A percentile compares a stretch with the other conserved stretches of the same genome.
Conservation (phyloP, 2,797 vertebrate genomes). For the Molossus molossus region DNA sequence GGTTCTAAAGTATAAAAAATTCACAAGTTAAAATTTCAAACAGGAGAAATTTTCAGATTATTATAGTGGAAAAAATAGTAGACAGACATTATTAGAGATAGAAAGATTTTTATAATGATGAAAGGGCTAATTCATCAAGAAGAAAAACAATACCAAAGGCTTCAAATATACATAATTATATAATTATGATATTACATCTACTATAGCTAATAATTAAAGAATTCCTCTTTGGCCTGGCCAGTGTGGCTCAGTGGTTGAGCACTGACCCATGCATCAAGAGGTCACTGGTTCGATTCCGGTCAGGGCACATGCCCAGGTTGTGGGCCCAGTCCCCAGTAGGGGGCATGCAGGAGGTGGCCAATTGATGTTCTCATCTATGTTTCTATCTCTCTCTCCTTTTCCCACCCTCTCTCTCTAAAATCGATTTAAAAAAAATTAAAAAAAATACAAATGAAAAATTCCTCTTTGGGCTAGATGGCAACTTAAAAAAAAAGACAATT, state of each 20-base stretch:
- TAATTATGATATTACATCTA: background rate
- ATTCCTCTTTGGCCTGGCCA: background rate
- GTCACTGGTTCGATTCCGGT: too few relatives aligned
- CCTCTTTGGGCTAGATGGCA: background rate
- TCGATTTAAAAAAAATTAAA: too few relatives aligned
- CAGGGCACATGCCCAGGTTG: too few relatives aligned
- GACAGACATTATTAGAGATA: constrained; percentile 23
- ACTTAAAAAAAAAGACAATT: constrained; percentile 46
- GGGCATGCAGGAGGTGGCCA: too few relatives aligned
- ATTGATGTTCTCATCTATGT: too few relatives aligned
- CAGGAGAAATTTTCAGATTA: constrained; percentile 37
- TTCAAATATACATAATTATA: background rate
- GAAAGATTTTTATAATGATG: constrained; percentile 36
- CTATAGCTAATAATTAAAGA: background rate
- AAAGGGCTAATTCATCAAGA: constrained; percentile 4
- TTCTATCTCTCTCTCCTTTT: too few relatives aligned
- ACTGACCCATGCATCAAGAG: too few relatives aligned
- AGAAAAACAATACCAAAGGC: background rate
- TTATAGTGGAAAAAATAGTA: background rate
- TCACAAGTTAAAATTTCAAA: constrained; percentile 64
- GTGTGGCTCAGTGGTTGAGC: too few relatives aligned
- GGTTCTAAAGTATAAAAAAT: constrained; percentile 9
- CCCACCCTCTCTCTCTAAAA: too few relatives aligned
- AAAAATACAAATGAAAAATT: background rate
- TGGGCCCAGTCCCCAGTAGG: too few relatives aligned